Conservation (phyloP, 2,113 vertebrate genomes). For the Podarcis cretensis region DNA sequence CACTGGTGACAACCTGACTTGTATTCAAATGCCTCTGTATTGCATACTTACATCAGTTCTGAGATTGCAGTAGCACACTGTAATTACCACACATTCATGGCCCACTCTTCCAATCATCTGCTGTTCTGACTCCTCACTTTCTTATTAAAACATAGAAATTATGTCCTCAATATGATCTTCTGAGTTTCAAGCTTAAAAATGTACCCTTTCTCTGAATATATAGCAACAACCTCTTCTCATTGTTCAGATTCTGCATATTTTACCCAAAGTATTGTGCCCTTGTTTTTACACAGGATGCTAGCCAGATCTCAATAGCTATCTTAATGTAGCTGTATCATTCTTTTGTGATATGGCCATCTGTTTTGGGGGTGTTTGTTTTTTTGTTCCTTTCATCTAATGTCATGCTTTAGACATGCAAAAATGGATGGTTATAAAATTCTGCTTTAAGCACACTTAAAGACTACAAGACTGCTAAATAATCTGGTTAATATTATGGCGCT, state of each 20-base stretch:
- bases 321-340: neutral
- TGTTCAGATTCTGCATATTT: neutral
- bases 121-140: neutral
- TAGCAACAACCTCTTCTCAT: neutral
- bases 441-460: neutral
- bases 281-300: neutral
- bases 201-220: neutral
- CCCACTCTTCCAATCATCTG: neutral
- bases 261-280: neutral
- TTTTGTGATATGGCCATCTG: no score
- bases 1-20: no score
- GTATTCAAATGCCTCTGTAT: no score
- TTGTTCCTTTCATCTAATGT: neutral
- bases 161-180: no score
- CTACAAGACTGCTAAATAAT: neutral
- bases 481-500: neutral
- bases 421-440: neutral
- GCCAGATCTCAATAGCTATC: neutral
- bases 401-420: neutral
- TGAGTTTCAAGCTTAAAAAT: neutral
- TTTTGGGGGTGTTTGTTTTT: neutral
- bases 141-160: no score
- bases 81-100: neutral
- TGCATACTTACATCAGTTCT: no score
- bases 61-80: no score